Evolutionary conservation across 2,888 invertebrate species (phyloP).

Genomic region (Epirrhoe alternata): DNA sequence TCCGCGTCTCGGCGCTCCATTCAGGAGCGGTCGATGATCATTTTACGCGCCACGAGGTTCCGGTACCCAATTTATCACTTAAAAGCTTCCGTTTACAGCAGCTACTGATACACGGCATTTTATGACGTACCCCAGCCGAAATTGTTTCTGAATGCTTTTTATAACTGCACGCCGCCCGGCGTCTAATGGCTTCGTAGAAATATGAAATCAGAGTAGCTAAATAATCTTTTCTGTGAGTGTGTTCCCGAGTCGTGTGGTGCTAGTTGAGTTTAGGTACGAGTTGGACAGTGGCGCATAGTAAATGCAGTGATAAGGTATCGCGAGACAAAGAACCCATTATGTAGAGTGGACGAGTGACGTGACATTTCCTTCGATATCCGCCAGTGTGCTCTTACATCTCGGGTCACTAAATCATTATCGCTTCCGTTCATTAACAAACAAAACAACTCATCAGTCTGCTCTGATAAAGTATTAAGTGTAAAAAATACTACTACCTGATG

Average conservation of each 20-base stretch:
- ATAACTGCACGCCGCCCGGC: conserved; percentile 30
- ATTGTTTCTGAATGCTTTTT: conserved; percentile 56
- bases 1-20: conserved; percentile 51
- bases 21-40: conserved; percentile 71
- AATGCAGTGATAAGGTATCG: conserved; percentile 76
- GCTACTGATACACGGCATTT: conserved; percentile 60
- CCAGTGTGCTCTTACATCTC: conserved; percentile 72
- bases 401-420: conserved; percentile 81
- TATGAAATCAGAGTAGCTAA: conserved; percentile 33
- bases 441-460: conserved; percentile 54
- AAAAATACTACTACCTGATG: conserved; percentile 14
- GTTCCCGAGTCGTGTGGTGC: conserved; percentile 22
- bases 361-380: conserved; percentile 83
- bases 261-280: conserved; percentile 47
- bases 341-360: conserved; percentile 73
- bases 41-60: conserved; percentile 79
- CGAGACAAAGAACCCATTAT: conserved; percentile 84
- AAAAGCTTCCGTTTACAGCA: conserved; percentile 78
- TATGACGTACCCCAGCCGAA: conserved; percentile 58
- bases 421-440: conserved; percentile 75
- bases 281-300: conserved; percentile 59
- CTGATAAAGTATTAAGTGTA: conserved; percentile 39
- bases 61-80: conserved; percentile 83
- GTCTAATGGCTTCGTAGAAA: conserved; percentile 35
- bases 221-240: conserved; percentile 11